Evolutionary conservation across 2,797 vertebrate genomes (phyloP), one percentile per base, ranked within the genome.

Genomic region (Sphaeramia orbicularis): DNA sequence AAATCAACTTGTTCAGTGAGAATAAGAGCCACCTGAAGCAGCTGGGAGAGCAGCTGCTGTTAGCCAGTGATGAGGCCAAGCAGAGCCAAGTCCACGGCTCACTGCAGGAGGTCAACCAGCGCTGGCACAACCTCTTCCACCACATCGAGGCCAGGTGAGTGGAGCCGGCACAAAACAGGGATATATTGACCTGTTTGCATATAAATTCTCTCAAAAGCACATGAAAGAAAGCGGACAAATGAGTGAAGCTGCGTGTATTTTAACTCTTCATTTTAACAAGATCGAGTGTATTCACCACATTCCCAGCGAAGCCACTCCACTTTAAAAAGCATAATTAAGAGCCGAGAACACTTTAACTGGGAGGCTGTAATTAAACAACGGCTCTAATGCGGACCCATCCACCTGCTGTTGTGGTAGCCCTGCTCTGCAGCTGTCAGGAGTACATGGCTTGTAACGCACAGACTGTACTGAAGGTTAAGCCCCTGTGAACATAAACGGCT

Each of bases 1-100:
- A 99, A 89, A 97, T 99, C 73, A 96, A 96, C 84, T 64, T 96
- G 75, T 97, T 98, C 86, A 96, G 95, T 57, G 96, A 97, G 88
- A 97, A 96, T 80, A 97, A 98, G 86, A 92, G 92, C 67, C 95
- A 95, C 59, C 91, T 99, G 83, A 96, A 96, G 82, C 94, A 95
- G 78, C 94, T 99, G 89, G 97, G 97, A 0, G 95, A 98, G 66
- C 95, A 96, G 89, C 83, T 99, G 62, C 94, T 97, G 59, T 81
- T 92, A 24, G 95, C 96, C 80, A 97, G 97, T 37, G 95, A 92
- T 63, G 89, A 93, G 76, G 88, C 92, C 32, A 91, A 94, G 86
- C 93, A 94, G 40, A 85, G 92, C 0, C 95, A 96, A 90, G 94
- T 98, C 42, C 91, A 94, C 1, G 94, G 95, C 65, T 96, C 95